Evolutionary conservation across 2,888 invertebrate genomes (phyloP).

Genomic region (Heliconius sara): DNA sequence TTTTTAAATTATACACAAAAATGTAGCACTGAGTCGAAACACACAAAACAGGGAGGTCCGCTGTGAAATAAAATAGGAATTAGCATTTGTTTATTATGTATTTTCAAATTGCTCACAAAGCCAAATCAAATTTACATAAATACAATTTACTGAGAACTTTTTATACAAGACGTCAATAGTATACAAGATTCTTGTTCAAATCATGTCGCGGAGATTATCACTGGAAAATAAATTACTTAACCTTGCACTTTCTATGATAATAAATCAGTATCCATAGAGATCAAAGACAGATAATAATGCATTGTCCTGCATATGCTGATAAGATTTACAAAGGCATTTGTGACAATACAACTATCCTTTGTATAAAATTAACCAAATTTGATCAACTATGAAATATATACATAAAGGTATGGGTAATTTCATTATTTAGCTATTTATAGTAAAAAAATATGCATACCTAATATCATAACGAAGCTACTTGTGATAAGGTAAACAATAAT

Average conservation of each 20-base stretch:
- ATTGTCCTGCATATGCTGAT: constrained; percentile 63
- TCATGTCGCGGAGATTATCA: constrained; percentile 64
- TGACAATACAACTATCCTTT: constrained; percentile 74
- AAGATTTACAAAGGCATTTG: constrained; percentile 72
- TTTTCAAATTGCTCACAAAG: constrained; percentile 83
- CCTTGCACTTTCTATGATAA: constrained; percentile 66
- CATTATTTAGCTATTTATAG: constrained; percentile 73
- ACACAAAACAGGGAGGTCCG: neutral
- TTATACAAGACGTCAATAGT: constrained; percentile 81
- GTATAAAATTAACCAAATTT: constrained; percentile 82
- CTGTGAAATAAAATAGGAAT: constrained; percentile 76
- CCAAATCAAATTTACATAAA: constrained; percentile 84
- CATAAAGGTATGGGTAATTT: constrained; percentile 76
- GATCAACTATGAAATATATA: constrained; percentile 81
- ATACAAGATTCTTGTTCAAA: constrained; percentile 76
- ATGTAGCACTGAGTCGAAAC: constrained; percentile 7
- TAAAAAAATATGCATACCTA: constrained; percentile 84
- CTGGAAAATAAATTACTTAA: constrained; percentile 68
- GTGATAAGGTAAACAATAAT: constrained; percentile 77
- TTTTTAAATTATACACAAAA: constrained; percentile 21
- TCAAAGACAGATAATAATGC: constrained; percentile 69
- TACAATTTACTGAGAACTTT: constrained; percentile 80
- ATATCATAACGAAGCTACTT: constrained; percentile 82
- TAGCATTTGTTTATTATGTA: constrained; percentile 83
- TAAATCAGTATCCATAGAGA: constrained; percentile 75